These are phyloP conservation scores for Gallinago nigripennis DNA, from an alignment of 2,797 vertebrate species.

Conservation along the genomic window DNA sequence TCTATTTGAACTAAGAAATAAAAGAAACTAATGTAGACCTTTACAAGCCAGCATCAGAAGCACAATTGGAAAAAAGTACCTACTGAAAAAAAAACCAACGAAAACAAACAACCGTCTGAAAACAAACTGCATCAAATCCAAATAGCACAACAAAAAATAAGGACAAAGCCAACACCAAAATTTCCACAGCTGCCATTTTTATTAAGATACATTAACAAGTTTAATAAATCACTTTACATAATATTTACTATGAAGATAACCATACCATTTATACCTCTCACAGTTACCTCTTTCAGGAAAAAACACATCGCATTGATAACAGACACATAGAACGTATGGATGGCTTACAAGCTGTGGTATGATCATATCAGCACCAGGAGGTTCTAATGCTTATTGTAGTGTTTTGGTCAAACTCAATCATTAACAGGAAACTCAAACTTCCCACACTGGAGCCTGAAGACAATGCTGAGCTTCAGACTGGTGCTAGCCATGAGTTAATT, in stretches of 20 bases:
- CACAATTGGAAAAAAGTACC: neutral
- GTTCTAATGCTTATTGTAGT: neutral
- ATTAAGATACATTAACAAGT: neutral
- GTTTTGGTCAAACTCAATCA: neutral
- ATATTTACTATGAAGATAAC: neutral
- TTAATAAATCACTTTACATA: neutral
- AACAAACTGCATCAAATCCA: neutral
- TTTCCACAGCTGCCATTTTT: neutral
- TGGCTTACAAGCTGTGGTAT: neutral
- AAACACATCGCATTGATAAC: neutral
- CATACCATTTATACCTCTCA: neutral
- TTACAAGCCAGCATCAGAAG: neutral
- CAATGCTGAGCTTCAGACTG: neutral
- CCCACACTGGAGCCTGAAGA: neutral
- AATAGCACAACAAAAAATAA: neutral
- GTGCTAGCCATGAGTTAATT: neutral
- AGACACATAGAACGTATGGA: neutral
- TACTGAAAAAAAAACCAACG: neutral
- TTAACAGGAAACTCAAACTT: neutral
- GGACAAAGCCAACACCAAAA: neutral
- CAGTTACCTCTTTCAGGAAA: neutral
- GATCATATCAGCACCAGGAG: neutral
- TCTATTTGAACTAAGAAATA: neutral
- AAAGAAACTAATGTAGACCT: neutral
- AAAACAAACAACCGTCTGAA: neutral